These are phyloP conservation scores for Lepus europaeus DNA, from an alignment of 2,113 vertebrate genomes.

Conservation along the genomic window DNA sequence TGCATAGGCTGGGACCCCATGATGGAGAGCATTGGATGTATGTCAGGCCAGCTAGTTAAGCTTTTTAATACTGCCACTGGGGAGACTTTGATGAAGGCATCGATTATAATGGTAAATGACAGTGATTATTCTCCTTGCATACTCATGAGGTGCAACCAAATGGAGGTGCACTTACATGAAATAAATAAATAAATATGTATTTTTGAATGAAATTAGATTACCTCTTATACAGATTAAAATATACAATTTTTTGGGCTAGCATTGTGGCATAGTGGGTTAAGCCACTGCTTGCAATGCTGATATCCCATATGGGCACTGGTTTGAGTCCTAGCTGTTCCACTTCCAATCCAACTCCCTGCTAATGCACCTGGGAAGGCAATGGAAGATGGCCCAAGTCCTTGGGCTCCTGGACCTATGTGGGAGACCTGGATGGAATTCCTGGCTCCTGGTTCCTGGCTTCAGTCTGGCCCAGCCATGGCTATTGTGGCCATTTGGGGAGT, in stretches of 20 bases:
- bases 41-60: not conserved
- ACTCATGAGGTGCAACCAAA: not conserved
- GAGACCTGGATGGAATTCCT: too few species aligned
- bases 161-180: not conserved
- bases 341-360: too few species aligned
- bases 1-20: not conserved
- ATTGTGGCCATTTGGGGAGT: too few species aligned
- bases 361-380: too few species aligned
- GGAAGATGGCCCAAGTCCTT: too few species aligned
- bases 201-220: slow-evolving; percentile 39
- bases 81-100: not conserved
- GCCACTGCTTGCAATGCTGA: too few species aligned
- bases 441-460: too few species aligned
- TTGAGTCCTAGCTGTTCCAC: too few species aligned
- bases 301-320: too few species aligned
- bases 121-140: not conserved
- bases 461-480: too few species aligned
- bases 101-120: not conserved
- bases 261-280: not conserved
- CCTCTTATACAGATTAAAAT: not conserved
- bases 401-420: too few species aligned
- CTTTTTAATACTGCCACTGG: not conserved
- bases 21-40: not conserved
- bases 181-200: not conserved
- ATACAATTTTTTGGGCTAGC: not conserved